These are phyloP conservation scores for Hemiscyllium ocellatum DNA, from an alignment of 2,113 vertebrate genomes.

Conservation along the genomic window DNA sequence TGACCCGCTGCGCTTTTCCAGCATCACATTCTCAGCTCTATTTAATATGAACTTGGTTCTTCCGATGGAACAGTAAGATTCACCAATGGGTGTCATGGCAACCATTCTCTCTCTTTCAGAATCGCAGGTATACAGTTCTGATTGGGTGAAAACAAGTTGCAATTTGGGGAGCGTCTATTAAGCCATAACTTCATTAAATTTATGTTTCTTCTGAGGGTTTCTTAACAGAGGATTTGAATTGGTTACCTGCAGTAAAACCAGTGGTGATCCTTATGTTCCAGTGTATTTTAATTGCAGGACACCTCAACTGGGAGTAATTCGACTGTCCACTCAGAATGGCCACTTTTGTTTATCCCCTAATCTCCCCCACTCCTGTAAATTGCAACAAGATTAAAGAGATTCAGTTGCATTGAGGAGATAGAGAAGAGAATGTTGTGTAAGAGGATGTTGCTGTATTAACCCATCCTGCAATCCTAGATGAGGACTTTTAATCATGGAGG, in stretches of 20 bases:
- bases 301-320: not conserved
- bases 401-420: not conserved
- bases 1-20: no score
- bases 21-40: no score
- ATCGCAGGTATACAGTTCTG: not conserved
- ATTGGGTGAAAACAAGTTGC: not conserved
- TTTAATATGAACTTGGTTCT: not conserved
- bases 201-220: not conserved
- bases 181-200: not conserved
- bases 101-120: not conserved
- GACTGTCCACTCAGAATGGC: not conserved
- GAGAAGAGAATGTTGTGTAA: not conserved
- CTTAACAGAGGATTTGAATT: not conserved
- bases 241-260: not conserved
- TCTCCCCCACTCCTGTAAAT: not conserved
- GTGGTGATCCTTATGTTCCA: not conserved
- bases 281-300: not conserved
- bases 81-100: not conserved
- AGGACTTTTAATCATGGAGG: not conserved
- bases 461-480: not conserved
- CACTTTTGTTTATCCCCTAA: no score
- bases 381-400: not conserved
- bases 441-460: not conserved
- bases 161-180: constrained; percentile 7
- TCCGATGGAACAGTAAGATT: not conserved